Base-by-base conservation (phyloP, 2,113 vertebrate species). In the Papio anubis region DNA sequence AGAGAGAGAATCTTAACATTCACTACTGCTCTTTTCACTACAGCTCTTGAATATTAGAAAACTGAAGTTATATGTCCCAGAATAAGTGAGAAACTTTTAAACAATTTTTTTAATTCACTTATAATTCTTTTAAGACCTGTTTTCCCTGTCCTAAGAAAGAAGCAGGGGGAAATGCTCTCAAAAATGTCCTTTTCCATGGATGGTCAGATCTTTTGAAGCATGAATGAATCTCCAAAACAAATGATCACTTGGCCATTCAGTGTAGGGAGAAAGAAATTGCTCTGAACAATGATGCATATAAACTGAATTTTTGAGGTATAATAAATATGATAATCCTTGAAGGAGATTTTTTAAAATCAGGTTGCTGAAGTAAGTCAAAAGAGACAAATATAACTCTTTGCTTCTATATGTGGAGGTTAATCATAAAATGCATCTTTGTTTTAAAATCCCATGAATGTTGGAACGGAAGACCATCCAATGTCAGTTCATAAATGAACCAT, bases 371-470 rank as follows among this genome's bases (percentile, higher is more conserved):
- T 95, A 95, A 96, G 52, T 57, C 83, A 96, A 86, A 97, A 30
- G 57, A 98, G 94, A 96, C 61, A 97, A 98, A 97, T 87, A 94
- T 16, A 92, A 40, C 66, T 98, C 96, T 97, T 97, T 97, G 86
- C 95, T 93, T 92, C 97, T 84, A 14, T 23, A 93, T 80, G 17
- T 66, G 40, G 79, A 98, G 72, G 96, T 97, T 98, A 98, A 98
- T 98, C 98, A 97, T 78, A 85, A 98, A 98, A 97, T 76, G 94
- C 86, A 79, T 97, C 6, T 55, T 93, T 97, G 88, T 98, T 98
- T 98, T 96, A 97, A 97, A 98, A 87, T 82, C 94, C 97, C 93
- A 91, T 96, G 97, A 98, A 98, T 96, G 93, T 97, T 97, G 97
- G 96, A 97, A 88, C 23, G 93, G 86, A 88, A 94, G 94, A 75